Percentiles rank a stretch among this genome's conserved stretches.
Conservation (phyloP, 2,113 vertebrate species). For the Astur gentilis region DNA sequence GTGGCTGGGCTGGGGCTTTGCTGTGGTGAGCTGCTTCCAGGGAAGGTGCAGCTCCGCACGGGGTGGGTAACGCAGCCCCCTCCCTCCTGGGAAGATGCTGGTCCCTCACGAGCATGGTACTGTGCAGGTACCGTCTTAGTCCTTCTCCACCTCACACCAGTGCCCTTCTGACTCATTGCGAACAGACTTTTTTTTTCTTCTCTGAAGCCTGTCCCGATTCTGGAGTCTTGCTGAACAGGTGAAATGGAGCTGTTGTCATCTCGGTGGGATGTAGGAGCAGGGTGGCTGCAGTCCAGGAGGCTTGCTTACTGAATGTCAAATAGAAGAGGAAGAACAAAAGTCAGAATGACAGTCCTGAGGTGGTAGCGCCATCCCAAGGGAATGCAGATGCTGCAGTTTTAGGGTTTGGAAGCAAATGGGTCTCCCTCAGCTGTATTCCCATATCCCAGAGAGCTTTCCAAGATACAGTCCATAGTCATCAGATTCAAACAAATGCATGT, state of each 20-base stretch:
- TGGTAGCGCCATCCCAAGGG: not conserved
- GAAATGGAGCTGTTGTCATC: not conserved
- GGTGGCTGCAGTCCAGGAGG: not conserved
- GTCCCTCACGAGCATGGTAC: accelerated
- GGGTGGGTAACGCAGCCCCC: too few relatives aligned
- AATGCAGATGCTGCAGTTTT: not conserved
- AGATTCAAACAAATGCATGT: not conserved
- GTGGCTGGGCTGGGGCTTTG: not conserved
- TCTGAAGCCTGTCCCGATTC: not conserved
- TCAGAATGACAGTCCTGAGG: not conserved
- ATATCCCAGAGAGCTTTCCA: not conserved
- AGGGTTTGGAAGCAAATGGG: not conserved
- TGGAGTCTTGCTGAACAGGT: not conserved
- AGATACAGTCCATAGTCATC: too few relatives aligned
- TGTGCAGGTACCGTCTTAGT: not conserved
- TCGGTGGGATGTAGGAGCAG: not conserved
- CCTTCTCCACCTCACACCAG: not conserved
- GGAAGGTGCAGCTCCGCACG: not conserved
- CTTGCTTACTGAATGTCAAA: not conserved
- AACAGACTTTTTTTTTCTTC: too few relatives aligned
- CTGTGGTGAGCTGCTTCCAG: not conserved
- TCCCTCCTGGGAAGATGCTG: not conserved
- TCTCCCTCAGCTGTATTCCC: not conserved
- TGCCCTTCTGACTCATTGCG: not conserved
- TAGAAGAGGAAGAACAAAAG: not conserved